These are phyloP conservation scores for Drosophila mayri DNA, from an alignment of 1,140 invertebrate species.

Conservation along the genomic window DNA sequence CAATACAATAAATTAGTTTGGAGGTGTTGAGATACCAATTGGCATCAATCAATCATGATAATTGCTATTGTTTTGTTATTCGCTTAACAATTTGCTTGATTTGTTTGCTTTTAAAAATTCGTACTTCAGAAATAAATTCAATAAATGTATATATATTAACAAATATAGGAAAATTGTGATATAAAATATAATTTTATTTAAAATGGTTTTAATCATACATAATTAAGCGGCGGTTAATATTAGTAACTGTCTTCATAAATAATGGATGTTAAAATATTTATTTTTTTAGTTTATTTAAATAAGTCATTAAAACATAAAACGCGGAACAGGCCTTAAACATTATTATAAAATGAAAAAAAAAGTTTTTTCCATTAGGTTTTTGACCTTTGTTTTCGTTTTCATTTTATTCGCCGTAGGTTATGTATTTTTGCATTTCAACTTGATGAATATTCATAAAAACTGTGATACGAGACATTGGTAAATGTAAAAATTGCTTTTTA, in stretches of 20 bases:
- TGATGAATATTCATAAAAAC: conserved; percentile 11
- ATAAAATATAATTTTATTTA: not conserved
- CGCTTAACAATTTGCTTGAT: not conserved
- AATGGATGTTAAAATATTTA: not conserved
- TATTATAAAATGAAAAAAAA: not conserved
- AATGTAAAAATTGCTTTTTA: not conserved
- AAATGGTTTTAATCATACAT: not conserved
- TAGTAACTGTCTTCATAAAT: not conserved
- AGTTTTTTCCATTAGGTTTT: conserved; percentile 6
- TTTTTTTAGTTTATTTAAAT: not conserved
- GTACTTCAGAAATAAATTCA: no score
- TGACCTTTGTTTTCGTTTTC: conserved; percentile 17
- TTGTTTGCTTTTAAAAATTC: not conserved
- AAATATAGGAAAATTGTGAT: not conserved
- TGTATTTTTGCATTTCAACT: not conserved
- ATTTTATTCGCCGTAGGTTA: conserved; percentile 2
- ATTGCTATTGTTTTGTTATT: conserved; percentile 3
- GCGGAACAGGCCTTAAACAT: not conserved
- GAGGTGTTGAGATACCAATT: conserved; percentile 14
- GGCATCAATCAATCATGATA: conserved; percentile 27
- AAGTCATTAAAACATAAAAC: not conserved
- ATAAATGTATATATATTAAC: not conserved
- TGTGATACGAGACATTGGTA: not conserved
- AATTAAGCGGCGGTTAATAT: not conserved
- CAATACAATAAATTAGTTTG: conserved; percentile 6